Evolutionary conservation across 2,888 invertebrate species (phyloP), one percentile per base, ranked within the genome.

Genomic region (Plebejus argus): DNA sequence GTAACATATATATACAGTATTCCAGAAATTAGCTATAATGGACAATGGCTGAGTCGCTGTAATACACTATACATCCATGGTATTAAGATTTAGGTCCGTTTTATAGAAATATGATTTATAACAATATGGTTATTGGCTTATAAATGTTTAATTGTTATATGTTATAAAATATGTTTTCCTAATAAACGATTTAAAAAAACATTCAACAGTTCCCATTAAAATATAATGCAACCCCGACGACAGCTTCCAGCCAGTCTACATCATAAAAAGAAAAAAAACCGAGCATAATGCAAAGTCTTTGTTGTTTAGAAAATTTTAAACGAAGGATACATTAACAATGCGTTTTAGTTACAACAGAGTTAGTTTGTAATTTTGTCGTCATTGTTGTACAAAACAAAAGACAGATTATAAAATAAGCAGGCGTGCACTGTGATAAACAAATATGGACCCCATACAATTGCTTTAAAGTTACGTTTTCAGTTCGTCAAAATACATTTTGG

Each of bases 361-460:
- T 74, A 53, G 74, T 74, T 74, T 53, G 74, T 74, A 49, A 74
- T 74, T 74, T 74, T 49, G 74, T 74, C 74, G 74, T 53, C 53
- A 74, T 74, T 74, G 74, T 74, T 49, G 45, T 53, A 7, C 49
- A 74, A 74, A 74, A 74, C 74, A 74, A 74, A 74, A 53, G 74
- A 10, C 45, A 49, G 74, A 74, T 74, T 74, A 74, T 74, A 74
- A 74, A 74, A 74, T 74, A 53, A 49, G 53, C 74, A 74, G 49
- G 33, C 49, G 74, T 74, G 28, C 1, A 23, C 74, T 12, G 3
- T 23, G 28, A 74, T 23, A 49, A 49, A 53, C 23, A 28, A 74
- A 53, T 49, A 74, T 49, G 28, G 18, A 28, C 28, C 72, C 18
- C 28, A 74, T 20, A 28, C 49, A 53, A n/a, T 18, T 3, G 71